phyloP scores from a whole-genome alignment of 2,113 vertebrate species.

The Oreochromis spilurus region DNA sequence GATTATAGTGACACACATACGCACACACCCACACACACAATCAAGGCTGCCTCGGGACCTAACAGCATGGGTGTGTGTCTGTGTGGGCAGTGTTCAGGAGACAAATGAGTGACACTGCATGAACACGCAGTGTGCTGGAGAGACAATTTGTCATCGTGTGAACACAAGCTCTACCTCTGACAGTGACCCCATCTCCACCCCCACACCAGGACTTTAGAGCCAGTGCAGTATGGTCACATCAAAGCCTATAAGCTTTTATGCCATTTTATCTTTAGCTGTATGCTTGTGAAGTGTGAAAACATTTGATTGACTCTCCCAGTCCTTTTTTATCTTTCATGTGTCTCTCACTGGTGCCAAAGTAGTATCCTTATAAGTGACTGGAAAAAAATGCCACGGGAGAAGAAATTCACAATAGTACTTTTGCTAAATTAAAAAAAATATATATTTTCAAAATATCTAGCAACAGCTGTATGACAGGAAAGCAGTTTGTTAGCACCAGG shows the following conservation, averaged over 20 bases:
- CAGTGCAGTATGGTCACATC: neutral
- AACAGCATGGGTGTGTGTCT: neutral
- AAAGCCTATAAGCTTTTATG: neutral
- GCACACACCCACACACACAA: neutral
- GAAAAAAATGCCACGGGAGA: neutral
- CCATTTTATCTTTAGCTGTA: constrained; percentile 2
- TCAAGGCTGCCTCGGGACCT: neutral
- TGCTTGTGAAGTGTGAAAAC: constrained; percentile 10
- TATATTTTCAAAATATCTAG: neutral
- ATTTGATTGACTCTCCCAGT: constrained; percentile 6
- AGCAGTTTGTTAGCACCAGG: neutral
- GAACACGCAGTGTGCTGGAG: constrained; percentile 16
- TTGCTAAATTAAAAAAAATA: neutral
- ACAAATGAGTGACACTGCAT: constrained; percentile 46
- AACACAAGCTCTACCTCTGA: neutral
- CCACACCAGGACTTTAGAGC: neutral
- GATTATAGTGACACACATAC: constrained; percentile 17
- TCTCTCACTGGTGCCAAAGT: neutral
- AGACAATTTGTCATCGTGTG: constrained; percentile 40
- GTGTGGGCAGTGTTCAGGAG: neutral
- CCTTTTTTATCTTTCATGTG: neutral
- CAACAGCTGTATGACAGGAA: neutral
- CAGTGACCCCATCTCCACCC: neutral
- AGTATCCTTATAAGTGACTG: neutral
- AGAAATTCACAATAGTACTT: neutral